These are phyloP conservation scores for Acanthisitta chloris DNA, from an alignment of 2,113 vertebrate species.

Conservation along the genomic window DNA sequence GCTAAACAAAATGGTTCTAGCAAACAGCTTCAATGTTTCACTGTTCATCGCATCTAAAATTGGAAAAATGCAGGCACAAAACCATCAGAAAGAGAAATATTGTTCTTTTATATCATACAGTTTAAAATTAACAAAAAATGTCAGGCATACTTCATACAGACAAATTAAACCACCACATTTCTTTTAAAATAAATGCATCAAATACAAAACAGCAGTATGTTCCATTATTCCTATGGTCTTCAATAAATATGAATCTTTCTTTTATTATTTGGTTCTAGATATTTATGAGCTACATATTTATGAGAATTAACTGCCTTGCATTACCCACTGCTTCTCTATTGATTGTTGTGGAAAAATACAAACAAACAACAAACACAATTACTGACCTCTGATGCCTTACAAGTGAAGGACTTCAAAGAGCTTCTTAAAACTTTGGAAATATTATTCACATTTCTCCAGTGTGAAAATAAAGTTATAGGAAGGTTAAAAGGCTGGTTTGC, in stretches of 20 bases:
- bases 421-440: neutral
- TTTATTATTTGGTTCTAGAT: neutral
- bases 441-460: neutral
- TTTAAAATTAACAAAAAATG: neutral
- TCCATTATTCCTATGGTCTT: neutral
- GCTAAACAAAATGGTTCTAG: slow-evolving; percentile 8
- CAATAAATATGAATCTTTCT: neutral
- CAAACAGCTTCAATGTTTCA: neutral
- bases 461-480: neutral
- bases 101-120: neutral
- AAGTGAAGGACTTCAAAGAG: neutral
- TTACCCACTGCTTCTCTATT: neutral
- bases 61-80: slow-evolving; percentile 5
- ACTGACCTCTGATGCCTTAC: neutral
- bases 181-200: neutral
- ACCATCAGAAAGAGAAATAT: neutral
- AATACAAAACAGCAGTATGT: neutral
- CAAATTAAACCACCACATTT: neutral
- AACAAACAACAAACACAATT: neutral
- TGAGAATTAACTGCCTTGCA: neutral
- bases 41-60: neutral
- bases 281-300: neutral
- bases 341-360: neutral
- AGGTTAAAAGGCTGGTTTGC: neutral
- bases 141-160: neutral